Evolutionary conservation across 2,113 vertebrate species (phyloP).

Genomic region (Camelus dromedarius): DNA sequence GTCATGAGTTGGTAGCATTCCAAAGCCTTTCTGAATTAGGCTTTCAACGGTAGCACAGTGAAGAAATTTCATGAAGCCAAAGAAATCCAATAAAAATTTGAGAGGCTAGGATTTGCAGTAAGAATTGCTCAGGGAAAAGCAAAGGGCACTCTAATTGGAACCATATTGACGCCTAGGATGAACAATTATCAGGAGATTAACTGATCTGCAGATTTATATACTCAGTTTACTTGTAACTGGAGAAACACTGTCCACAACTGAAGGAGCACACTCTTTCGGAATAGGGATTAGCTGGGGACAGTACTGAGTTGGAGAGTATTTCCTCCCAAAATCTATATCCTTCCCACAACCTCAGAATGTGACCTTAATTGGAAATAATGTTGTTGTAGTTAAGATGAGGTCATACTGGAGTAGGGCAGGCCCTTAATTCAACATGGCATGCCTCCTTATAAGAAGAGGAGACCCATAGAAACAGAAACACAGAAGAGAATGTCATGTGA

Average conservation of each 20-base stretch:
- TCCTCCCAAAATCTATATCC: neutral
- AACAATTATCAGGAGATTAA: neutral
- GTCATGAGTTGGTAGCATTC: neutral
- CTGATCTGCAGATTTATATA: neutral
- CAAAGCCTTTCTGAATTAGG: neutral
- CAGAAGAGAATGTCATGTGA: neutral
- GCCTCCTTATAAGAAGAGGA: neutral
- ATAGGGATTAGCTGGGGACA: neutral
- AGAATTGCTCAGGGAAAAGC: neutral
- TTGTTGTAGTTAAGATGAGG: neutral
- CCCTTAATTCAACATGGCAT: neutral
- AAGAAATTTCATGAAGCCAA: neutral
- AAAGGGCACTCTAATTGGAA: neutral
- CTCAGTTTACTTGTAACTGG: neutral
- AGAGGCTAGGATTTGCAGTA: neutral
- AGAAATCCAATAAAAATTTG: neutral
- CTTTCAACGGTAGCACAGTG: neutral
- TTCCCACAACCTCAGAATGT: neutral
- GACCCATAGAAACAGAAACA: neutral
- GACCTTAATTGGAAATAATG: neutral
- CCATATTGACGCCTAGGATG: neutral
- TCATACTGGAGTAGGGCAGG: neutral
- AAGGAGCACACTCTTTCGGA: neutral
- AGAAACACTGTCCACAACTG: neutral
- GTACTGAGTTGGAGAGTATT: neutral